Evolutionary conservation across 1,140 invertebrate genomes (phyloP).

Genomic region (Diprion similis): DNA sequence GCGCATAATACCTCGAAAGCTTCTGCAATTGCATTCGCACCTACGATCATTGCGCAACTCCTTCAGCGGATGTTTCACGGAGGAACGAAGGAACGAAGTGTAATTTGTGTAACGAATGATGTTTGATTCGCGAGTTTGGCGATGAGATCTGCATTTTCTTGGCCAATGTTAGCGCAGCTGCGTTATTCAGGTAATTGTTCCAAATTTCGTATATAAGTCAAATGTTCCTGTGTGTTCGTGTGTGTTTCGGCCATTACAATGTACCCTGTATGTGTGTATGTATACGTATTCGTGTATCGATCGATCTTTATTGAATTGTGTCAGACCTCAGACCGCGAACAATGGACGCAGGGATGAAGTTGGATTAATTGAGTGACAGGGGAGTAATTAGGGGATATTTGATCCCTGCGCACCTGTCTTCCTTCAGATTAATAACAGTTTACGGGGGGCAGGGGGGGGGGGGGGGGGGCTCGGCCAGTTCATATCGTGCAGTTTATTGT

Average conservation of each 20-base stretch:
- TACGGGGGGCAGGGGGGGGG: no score
- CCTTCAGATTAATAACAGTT: neutral
- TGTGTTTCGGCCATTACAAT: neutral
- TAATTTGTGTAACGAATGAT: neutral
- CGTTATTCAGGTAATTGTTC: neutral
- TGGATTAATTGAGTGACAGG: neutral
- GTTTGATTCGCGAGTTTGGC: neutral
- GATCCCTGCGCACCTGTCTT: neutral
- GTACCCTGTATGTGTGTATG: neutral
- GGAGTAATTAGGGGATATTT: slow-evolving; percentile 3
- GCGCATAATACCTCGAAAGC: no score
- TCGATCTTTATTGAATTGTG: neutral
- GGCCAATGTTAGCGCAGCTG: neutral
- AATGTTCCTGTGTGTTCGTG: neutral
- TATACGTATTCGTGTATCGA: neutral
- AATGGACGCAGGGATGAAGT: neutral
- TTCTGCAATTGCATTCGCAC: no score
- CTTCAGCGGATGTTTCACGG: no score
- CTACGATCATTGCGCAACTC: no score
- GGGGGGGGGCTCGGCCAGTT: no score
- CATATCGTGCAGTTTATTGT: no score
- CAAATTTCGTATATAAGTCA: neutral
- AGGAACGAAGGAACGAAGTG: no score
- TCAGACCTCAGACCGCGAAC: slow-evolving; percentile 6
- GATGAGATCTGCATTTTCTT: neutral